Base-by-base conservation (phyloP, 2,888 invertebrate genomes). In the Gymnoscelis rufifasciata region DNA sequence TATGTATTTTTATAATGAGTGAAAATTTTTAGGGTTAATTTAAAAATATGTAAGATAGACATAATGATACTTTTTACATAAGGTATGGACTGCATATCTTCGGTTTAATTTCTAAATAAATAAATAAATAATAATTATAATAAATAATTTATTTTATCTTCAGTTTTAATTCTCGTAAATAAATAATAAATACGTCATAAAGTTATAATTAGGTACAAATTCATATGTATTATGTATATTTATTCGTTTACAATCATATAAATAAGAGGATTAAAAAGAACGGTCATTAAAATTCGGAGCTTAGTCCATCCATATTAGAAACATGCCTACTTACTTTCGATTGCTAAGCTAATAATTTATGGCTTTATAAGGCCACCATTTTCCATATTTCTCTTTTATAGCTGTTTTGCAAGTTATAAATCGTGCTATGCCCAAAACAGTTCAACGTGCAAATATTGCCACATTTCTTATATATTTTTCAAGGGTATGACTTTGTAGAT, bases 271-370 rank as follows among this genome's bases (percentile, higher is more conserved):
- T 35, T 19, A 19, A 19, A 35, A 10, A 19, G 19, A 12, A 38
- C 31, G 13, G 44, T 27, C 37, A 36, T 36, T 14, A 41, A 38
- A 43, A 43, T 44, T 11, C 19, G 7, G 14, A 40, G 7, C 23
- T 10, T 49, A 40, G 31, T 12, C 43, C 11, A 40, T 43, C n/a
- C 19, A 19, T 19, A 41, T 43, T 38, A 40, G 47, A 15, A 38
- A 35, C 5, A 31, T 33, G 19, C 10, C 39, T 40, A 31, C 26
- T 7, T 7, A 26, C 40, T 46, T 40, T 46, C 40, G 7, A 37
- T 35, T 45, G 28, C 36, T 38, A 30, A 31, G 26, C 7, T 39
- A 7, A 35, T 35, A 35, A 19, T 35, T 35, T 23, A 35, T 19
- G 6, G 14, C 8, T 33, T 33, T 33, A 13, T 38, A 13, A 36